Percentiles rank a stretch among this genome's conserved stretches.
Conservation (phyloP, 2,797 vertebrate species). For the Acanthurus lineatus region DNA sequence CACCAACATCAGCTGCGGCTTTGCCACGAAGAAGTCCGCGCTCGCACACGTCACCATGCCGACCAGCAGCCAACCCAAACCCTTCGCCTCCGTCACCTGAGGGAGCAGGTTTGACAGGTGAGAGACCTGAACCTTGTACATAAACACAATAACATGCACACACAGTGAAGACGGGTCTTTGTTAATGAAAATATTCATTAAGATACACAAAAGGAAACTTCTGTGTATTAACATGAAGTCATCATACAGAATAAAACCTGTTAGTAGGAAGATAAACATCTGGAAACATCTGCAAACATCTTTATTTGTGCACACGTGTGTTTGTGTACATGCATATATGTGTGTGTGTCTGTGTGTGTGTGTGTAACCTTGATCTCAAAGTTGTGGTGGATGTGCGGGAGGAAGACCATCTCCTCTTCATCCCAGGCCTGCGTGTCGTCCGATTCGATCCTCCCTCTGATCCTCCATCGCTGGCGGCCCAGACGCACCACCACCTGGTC, state of each 20-base stretch:
- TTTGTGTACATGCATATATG: background rate
- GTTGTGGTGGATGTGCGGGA: conserved; percentile 92
- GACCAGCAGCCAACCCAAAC: conserved; percentile 91
- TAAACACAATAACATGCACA: too few species aligned
- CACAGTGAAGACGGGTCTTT: too few species aligned
- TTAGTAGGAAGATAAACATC: too few species aligned
- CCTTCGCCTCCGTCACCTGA: conserved; percentile 95
- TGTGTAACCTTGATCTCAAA: conserved; percentile 94
- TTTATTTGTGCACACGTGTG: background rate
- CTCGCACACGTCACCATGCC: conserved; percentile 92
- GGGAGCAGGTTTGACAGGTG: background rate
- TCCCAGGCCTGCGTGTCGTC: conserved; percentile 96
- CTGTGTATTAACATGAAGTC: too few species aligned
- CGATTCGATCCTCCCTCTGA: conserved; percentile 92
- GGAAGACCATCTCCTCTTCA: conserved; percentile 92
- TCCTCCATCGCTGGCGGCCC: conserved; percentile 94
- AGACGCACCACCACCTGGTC: conserved; percentile 91
- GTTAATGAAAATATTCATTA: too few species aligned
- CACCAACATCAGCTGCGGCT: conserved; percentile 92
- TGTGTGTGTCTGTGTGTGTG: background rate
- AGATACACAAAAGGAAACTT: too few species aligned
- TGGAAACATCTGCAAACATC: too few species aligned
- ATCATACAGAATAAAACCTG: too few species aligned
- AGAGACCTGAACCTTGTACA: background rate
- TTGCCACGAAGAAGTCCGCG: conserved; percentile 90